These are phyloP conservation scores for Charadrius vociferus DNA, from an alignment of 2,113 vertebrate genomes.

Conservation along the genomic window DNA sequence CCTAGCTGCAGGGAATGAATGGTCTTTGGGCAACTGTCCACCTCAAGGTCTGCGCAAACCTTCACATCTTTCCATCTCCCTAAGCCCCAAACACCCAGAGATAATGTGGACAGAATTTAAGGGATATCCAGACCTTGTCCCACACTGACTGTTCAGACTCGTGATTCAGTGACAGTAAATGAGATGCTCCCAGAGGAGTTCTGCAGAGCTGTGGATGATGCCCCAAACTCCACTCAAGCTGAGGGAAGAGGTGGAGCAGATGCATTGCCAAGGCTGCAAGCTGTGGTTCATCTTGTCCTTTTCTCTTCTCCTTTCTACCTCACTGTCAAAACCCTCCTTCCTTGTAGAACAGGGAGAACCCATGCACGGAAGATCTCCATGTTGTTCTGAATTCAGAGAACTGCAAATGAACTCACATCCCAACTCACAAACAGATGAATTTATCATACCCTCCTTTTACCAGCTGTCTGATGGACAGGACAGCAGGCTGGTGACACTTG, in stretches of 20 bases:
- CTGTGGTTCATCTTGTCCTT: neutral
- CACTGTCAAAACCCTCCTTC: neutral
- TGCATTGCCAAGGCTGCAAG: neutral
- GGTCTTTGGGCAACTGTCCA: neutral
- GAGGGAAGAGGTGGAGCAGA: neutral
- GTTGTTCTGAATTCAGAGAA: neutral
- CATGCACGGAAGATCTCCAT: neutral
- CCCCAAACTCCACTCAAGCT: accelerated
- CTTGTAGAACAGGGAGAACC: neutral
- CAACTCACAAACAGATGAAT: neutral
- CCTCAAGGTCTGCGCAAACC: neutral
- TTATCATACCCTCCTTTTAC: neutral
- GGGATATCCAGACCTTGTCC: neutral
- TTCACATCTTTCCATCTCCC: neutral
- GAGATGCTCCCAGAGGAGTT: neutral
- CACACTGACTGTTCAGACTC: neutral
- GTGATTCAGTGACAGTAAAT: neutral
- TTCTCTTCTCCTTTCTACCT: neutral
- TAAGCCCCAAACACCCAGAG: neutral
- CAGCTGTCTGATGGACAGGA: neutral
- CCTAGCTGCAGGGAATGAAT: neutral
- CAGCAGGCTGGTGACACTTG: neutral
- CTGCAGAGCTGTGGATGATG: neutral
- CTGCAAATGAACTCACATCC: neutral
- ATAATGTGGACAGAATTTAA: neutral